Evolutionary conservation across 92 coral and sea anemone genomes (phyloP).

Genomic region (Zoanthus sansibaricus): DNA sequence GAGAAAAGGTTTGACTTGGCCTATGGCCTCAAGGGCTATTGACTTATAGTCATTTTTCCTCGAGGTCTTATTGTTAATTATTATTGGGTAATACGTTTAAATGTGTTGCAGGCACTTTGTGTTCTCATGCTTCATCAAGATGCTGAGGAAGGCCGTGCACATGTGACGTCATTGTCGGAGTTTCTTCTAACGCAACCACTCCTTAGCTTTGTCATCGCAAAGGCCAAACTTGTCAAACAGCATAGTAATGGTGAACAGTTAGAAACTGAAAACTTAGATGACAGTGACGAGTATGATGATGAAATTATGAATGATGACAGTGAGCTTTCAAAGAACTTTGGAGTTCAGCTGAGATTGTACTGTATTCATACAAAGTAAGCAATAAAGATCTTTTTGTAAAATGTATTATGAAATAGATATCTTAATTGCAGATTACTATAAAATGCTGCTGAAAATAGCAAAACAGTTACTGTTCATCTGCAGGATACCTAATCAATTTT

Average conservation of each 20-base stretch:
- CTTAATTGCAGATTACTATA: too few relatives aligned
- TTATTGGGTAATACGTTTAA: not conserved
- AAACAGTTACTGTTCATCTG: too few relatives aligned
- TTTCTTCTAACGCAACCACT: conserved; percentile 95
- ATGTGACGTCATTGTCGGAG: conserved; percentile 90
- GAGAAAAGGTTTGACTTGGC: too few relatives aligned
- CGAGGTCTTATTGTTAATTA: not conserved
- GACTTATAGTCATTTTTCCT: too few relatives aligned
- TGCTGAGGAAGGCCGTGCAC: conserved; percentile 89
- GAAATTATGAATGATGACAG: conserved; percentile 48
- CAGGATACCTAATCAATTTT: too few relatives aligned
- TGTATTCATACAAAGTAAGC: conserved; percentile 93
- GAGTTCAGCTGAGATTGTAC: conserved; percentile 83
- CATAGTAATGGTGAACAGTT: conserved; percentile 63
- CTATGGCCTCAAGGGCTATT: too few relatives aligned
- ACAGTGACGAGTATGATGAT: conserved; percentile 68
- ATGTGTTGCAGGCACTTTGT: conserved; percentile 73
- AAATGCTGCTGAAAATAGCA: too few relatives aligned
- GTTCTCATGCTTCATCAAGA: conserved; percentile 92
- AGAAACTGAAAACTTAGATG: conserved; percentile 79
- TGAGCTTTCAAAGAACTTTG: conserved; percentile 67
- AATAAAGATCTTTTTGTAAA: not conserved
- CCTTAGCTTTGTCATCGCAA: conserved; percentile 87
- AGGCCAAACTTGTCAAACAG: conserved; percentile 85
- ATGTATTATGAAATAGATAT: not conserved